phyloP scores from a whole-genome alignment of 2,113 vertebrate genomes.

The Fulica atra region DNA sequence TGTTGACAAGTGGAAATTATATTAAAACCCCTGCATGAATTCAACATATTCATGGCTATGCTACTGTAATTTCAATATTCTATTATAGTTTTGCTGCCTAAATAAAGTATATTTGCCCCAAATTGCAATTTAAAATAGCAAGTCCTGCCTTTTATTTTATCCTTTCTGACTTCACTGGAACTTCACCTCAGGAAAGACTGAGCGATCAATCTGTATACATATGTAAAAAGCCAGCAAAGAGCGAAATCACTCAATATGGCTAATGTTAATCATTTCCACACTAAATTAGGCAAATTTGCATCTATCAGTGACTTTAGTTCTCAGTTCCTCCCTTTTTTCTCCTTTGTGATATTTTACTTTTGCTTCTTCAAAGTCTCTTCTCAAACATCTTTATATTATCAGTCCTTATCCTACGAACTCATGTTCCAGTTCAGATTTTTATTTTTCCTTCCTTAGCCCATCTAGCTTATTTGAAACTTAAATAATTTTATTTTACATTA shows the following conservation, averaged over 20 bases:
- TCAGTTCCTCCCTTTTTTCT: not conserved
- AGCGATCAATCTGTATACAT: not conserved
- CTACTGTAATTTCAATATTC: conserved; percentile 34
- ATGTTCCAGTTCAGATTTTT: not conserved
- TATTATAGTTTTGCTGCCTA: not conserved
- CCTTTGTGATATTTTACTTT: not conserved
- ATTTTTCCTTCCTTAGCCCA: not conserved
- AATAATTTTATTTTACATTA: not conserved
- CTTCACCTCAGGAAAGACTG: not conserved
- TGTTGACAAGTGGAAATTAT: conserved; percentile 51
- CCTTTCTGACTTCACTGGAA: not conserved
- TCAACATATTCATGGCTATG: not conserved
- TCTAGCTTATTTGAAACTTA: not conserved
- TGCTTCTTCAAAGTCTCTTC: not conserved
- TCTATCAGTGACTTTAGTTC: not conserved
- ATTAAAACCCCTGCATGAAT: conserved; percentile 48
- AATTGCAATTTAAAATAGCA: not conserved
- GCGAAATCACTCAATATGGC: not conserved
- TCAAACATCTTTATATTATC: not conserved
- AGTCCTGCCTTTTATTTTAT: not conserved
- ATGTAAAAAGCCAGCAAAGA: not conserved
- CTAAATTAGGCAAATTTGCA: not conserved
- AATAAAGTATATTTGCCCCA: not conserved
- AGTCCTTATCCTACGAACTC: not conserved
- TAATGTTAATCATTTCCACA: not conserved